Conservation (phyloP, 2,888 invertebrate species). For the Teleiodes luculella region DNA sequence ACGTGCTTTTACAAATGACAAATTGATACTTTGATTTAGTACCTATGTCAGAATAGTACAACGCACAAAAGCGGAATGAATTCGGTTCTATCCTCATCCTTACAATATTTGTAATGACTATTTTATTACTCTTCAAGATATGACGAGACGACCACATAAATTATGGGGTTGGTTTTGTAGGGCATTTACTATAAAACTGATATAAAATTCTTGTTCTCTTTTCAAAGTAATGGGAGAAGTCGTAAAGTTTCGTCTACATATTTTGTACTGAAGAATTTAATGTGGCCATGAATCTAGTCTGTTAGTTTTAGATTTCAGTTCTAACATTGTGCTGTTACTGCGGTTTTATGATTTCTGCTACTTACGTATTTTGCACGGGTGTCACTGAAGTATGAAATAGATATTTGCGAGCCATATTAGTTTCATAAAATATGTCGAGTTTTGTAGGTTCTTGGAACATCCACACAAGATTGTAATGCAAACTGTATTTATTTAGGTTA, state of each 20-base stretch:
- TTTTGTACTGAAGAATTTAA: slow-evolving; percentile 4
- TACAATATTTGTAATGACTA: slow-evolving; percentile 33
- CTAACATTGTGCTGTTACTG: not conserved
- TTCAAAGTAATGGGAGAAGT: slow-evolving; percentile 1
- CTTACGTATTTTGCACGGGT: too few relatives aligned
- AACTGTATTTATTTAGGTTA: too few relatives aligned
- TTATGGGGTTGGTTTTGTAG: slow-evolving; percentile 26
- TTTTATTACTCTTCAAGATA: slow-evolving; percentile 36
- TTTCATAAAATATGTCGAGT: too few relatives aligned
- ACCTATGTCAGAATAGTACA: not conserved
- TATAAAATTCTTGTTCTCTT: slow-evolving; percentile 23
- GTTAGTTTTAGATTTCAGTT: not conserved
- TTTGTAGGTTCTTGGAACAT: too few relatives aligned
- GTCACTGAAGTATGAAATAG: slow-evolving; percentile 19
- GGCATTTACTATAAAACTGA: slow-evolving; percentile 24
- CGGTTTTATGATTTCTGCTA: not conserved
- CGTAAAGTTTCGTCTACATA: not conserved
- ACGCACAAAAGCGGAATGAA: not conserved
- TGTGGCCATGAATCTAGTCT: not conserved
- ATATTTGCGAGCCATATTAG: slow-evolving; percentile 1
- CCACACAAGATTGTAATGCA: too few relatives aligned
- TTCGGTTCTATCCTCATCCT: slow-evolving; percentile 20
- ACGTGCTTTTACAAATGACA: too few relatives aligned
- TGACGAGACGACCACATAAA: slow-evolving; percentile 34
- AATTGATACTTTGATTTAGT: too few relatives aligned